These are phyloP conservation scores for Solenodon paradoxus DNA, from an alignment of 2,113 vertebrate genomes.

Conservation along the genomic window DNA sequence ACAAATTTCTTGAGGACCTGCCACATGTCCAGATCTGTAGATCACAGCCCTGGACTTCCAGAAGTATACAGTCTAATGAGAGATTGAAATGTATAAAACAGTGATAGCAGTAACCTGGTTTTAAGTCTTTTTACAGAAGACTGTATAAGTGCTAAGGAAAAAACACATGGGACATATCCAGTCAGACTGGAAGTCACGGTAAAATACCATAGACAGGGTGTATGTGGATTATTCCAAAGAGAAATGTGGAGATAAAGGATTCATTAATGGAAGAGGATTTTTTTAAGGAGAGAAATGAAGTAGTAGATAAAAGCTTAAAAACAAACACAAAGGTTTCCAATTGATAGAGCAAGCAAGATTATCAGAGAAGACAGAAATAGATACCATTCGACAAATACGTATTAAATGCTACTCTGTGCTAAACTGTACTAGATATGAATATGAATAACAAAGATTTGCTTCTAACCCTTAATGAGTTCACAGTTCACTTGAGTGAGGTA, in stretches of 20 bases:
- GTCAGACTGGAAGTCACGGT: background rate
- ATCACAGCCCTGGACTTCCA: background rate
- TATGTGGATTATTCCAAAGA: background rate
- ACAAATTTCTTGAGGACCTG: background rate
- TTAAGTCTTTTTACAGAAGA: background rate
- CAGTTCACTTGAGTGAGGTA: background rate
- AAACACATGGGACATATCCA: background rate
- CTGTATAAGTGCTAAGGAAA: background rate
- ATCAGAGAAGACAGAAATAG: background rate
- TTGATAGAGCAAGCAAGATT: background rate
- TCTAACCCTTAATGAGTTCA: background rate
- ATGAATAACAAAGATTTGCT: background rate
- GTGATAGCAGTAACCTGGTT: background rate
- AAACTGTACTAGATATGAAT: background rate
- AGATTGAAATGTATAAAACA: background rate
- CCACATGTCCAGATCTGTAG: background rate
- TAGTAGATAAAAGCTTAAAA: background rate
- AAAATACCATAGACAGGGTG: rapidly evolving
- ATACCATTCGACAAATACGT: background rate
- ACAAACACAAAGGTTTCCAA: background rate
- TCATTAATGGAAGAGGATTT: no score
- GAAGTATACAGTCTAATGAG: background rate
- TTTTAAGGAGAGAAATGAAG: background rate
- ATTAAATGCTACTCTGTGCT: background rate
- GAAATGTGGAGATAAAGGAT: background rate